A percentile compares a stretch with the other conserved stretches of the same genome.
These are phyloP conservation scores for Machimus rusticus DNA, from an alignment of 2,888 invertebrate genomes.

Conservation along the genomic window DNA sequence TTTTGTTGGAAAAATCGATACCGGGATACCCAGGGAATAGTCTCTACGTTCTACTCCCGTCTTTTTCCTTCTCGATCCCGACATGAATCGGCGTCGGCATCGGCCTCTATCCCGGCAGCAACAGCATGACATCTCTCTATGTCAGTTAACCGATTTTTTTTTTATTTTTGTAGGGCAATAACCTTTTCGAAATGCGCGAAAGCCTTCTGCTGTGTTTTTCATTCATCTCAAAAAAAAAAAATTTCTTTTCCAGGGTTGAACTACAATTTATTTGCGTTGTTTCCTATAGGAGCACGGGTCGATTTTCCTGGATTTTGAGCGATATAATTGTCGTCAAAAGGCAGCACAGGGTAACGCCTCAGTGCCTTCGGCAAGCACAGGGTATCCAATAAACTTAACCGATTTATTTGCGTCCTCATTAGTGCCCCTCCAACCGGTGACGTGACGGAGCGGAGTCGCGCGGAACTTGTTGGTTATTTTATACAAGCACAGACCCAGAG, in stretches of 20 bases:
- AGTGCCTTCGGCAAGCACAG: not conserved
- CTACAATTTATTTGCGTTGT: not conserved
- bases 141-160: not conserved
- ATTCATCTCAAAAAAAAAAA: not conserved
- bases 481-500: not conserved
- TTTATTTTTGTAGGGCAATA: constrained; percentile 29
- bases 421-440: not conserved
- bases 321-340: not conserved
- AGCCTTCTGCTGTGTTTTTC: not conserved
- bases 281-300: not conserved
- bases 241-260: not conserved
- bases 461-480: not conserved
- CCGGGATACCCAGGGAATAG: not conserved
- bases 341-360: not conserved
- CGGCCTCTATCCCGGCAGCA: not conserved
- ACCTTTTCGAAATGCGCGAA: not conserved
- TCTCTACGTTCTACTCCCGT: not conserved
- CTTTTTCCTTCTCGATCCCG: constrained; percentile 12
- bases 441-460: not conserved
- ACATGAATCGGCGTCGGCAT: not conserved
- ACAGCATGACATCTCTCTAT: not conserved
- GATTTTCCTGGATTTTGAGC: not conserved
- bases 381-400: not conserved
- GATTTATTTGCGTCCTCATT: not conserved
- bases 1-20: constrained; percentile 34